Base-by-base conservation (phyloP, 2,888 invertebrate genomes). In the Fragum fragum region DNA sequence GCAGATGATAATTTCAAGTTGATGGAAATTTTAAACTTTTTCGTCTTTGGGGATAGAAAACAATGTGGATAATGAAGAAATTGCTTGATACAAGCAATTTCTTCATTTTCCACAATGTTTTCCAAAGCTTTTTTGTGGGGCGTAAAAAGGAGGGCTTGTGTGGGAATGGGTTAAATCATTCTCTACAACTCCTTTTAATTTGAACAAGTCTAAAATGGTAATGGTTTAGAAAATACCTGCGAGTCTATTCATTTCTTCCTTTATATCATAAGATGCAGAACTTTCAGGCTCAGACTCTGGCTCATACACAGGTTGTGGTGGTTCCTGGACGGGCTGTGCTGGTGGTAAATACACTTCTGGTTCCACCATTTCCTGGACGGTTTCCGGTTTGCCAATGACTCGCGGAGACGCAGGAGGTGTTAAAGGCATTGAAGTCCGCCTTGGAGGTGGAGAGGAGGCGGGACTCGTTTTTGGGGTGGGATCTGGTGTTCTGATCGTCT, bases 201-300 rank as follows among this genome's bases (percentile, higher is more conserved):
- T n/a, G n/a, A n/a, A n/a, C n/a, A n/a, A n/a, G n/a, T n/a, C n/a
- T n/a, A n/a, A n/a, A n/a, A n/a, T n/a, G n/a, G n/a, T n/a, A n/a
- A n/a, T n/a, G n/a, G n/a, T n/a, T n/a, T 18, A 26, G 57, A 32
- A 21, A 83, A 70, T 78, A 91, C 92, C 88, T 73, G 87, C 86
- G 6, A 92, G 81, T 66, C 85, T 83, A 18, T 88, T 79, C 26
- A 92, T 82, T 66, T 91, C 91, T 71, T 90, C 90, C 73, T 89
- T 88, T 32, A 92, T 90, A 74, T 91, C 91, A 32, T 89, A 75
- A 7, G 91, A 91, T 1, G 83, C 88, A 2, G 91, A 91, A n/a
- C 82, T 82, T 71, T 91, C 91, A 32, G 89, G 87, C 66, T 92
- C 92, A 11, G 89, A 88, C 55, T 91, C 91, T 16, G 81, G 73